These are phyloP conservation scores for Gymnoscopelus braueri DNA, from an alignment of 2,797 vertebrate species.

Conservation along the genomic window DNA sequence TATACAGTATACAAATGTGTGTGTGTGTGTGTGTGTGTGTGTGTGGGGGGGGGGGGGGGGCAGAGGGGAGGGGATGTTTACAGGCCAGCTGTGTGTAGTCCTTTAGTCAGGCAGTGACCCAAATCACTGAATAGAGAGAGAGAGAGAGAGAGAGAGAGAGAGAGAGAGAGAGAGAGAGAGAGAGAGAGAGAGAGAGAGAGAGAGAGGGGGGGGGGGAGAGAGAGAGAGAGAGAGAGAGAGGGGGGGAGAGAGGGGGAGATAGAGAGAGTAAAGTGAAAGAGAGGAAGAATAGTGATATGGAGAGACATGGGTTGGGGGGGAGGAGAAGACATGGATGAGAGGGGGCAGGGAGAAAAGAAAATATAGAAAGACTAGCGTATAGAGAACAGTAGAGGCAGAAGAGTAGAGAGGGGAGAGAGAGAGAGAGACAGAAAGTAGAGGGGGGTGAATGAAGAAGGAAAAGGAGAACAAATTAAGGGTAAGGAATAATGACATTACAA, in stretches of 20 bases:
- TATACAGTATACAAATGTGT: constrained; percentile 9
- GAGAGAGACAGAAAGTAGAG: background rate
- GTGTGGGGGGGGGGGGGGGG: constrained; percentile 31
- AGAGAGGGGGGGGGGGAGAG: background rate
- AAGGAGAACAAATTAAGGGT: constrained; percentile 12
- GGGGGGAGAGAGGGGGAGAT: background rate
- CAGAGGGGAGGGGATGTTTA: constrained; percentile 66
- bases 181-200: constrained; percentile 8
- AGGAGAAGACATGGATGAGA: constrained; percentile 3
- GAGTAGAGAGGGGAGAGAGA: background rate
- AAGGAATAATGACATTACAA: too few species aligned
- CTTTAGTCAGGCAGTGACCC: constrained; percentile 82
- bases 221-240: background rate
- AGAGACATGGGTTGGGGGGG: constrained; percentile 6
- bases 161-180: constrained; percentile 18
- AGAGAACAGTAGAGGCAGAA: background rate
- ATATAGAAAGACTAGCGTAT: background rate
- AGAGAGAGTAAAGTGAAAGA: background rate
- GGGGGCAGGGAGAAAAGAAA: background rate
- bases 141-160: constrained; percentile 35
- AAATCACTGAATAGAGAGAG: constrained; percentile 79
- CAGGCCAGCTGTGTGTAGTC: constrained; percentile 81
- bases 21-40: constrained; percentile 14
- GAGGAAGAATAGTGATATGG: constrained; percentile 12
- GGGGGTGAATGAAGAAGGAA: constrained; percentile 1